phyloP scores from a whole-genome alignment of 1,140 invertebrate genomes.

The Solenopsis fugax region DNA sequence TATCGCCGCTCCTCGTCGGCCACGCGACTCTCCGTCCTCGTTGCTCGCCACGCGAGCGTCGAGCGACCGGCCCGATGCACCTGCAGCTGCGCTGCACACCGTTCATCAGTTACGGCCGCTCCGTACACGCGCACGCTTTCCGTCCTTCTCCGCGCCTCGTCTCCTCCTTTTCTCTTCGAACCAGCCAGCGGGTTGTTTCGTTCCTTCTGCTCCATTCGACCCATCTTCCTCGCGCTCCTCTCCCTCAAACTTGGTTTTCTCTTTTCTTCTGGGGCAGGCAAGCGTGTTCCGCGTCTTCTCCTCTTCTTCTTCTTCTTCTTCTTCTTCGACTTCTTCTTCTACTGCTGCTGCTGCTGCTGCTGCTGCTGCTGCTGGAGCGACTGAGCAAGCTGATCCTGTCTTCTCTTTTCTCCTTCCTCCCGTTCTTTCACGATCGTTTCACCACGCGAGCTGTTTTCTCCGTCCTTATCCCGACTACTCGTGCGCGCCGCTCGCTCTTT shows the following conservation, averaged over 20 bases:
- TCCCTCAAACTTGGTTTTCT: conserved; percentile 24
- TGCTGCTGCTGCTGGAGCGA: background rate
- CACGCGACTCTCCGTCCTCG: conserved; percentile 57
- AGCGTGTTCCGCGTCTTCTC: conserved; percentile 27
- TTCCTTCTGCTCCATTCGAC: conserved; percentile 44
- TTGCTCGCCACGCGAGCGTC: conserved; percentile 83
- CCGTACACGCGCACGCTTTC: conserved; percentile 36
- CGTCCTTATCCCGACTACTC: conserved; percentile 24
- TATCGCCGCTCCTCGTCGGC: conserved; percentile 50
- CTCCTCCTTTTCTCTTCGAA: background rate
- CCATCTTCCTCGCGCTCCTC: conserved; percentile 8
- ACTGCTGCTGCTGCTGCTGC: background rate
- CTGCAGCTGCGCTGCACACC: conserved; percentile 80
- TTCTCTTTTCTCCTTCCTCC: conserved; percentile 21
- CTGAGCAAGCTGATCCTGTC: background rate
- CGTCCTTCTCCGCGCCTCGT: background rate
- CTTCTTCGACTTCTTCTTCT: background rate
- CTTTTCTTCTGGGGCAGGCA: conserved; percentile 39
- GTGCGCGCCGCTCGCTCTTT: conserved; percentile 27
- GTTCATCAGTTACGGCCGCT: conserved; percentile 73
- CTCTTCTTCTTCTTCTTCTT: conserved; percentile 19
- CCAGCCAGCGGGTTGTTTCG: conserved; percentile 51
- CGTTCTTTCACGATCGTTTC: conserved; percentile 41
- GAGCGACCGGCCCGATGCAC: conserved; percentile 81
- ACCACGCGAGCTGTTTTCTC: conserved; percentile 29